Base-by-base conservation (phyloP, 2,797 vertebrate species). In the Manis javanica region DNA sequence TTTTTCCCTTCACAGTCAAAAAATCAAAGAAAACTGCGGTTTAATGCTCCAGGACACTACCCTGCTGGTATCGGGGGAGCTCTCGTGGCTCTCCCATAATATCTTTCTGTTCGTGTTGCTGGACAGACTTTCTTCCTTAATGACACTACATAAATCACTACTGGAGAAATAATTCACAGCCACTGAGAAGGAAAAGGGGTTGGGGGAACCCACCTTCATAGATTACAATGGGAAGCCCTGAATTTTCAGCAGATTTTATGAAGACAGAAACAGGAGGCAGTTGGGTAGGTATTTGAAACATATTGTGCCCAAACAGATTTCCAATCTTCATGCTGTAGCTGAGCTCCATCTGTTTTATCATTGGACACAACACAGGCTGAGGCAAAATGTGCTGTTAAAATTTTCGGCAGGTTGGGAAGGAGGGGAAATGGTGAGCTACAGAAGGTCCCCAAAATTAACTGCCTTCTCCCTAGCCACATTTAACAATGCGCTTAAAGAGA, bases 271-370 rank as follows among this genome's bases (percentile, higher is more conserved):
- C 97, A 96, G 0, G 87, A 97, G 96, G 95, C 97, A 97, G 94
- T 95, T 97, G 94, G 75, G 64, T 85, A 84, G 87, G 95, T 98
- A 96, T 86, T 88, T 0, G 1, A 98, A 95, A 89, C 91, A 94
- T 81, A 90, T 53, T 71, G 59, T 91, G 77, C 95, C 97, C 95
- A 81, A 90, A 85, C 92, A 97, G 92, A 91, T 96, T 61, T 97
- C 96, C 94, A 91, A 5, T 93, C 96, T 94, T 95, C 96, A 74
- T 92, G 87, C 96, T 91, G 66, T 26, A 24, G 94, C 94, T 29
- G 21, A 93, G 92, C 91, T 78, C 94, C 97, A 94, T 97, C 97
- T 98, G 97, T 97, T 97, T 98, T 96, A 97, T 97, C 96, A 98
- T 78, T 92, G 98, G 89, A 79, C 83, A 68, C 86, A 96, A 85